A percentile compares a stretch with the other conserved stretches of the same genome.
These are phyloP conservation scores for Drosophila parvula DNA, from an alignment of 1,140 invertebrate genomes.

Conservation along the genomic window DNA sequence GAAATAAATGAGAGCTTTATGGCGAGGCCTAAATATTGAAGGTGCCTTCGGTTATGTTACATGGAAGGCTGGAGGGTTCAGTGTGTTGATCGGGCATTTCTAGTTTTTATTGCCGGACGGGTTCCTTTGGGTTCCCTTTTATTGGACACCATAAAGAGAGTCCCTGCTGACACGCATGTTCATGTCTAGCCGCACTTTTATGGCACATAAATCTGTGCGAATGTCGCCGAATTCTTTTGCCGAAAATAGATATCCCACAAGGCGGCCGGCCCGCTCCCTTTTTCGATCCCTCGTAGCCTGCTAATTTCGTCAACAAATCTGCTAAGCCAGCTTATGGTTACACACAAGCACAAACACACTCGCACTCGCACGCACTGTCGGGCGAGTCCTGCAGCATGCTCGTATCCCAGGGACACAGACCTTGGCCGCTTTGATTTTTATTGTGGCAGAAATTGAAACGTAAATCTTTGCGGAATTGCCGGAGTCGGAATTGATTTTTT, in stretches of 20 bases:
- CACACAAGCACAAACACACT: slow-evolving; percentile 24
- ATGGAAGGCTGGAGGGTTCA: neutral
- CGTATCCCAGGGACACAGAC: slow-evolving; percentile 18
- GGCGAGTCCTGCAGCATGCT: slow-evolving; percentile 7
- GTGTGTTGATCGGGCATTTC: slow-evolving; percentile 30
- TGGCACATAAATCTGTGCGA: slow-evolving; percentile 70
- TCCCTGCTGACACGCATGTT: slow-evolving; percentile 32
- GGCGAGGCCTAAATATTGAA: slow-evolving; percentile 34
- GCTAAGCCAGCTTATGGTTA: slow-evolving; percentile 50
- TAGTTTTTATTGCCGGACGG: slow-evolving; percentile 32
- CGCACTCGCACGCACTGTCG: slow-evolving; percentile 8
- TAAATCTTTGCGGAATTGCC: slow-evolving; percentile 48
- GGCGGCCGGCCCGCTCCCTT: slow-evolving; percentile 12
- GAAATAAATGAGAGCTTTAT: slow-evolving; percentile 3
- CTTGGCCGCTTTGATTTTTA: slow-evolving; percentile 40
- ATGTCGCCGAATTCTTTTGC: slow-evolving; percentile 56
- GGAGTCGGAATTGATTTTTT: slow-evolving; percentile 47
- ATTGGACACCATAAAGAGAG: slow-evolving; percentile 62
- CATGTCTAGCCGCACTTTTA: slow-evolving; percentile 67
- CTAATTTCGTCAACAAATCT: slow-evolving; percentile 60
- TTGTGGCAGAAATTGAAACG: slow-evolving; percentile 55
- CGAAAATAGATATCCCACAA: slow-evolving; percentile 48
- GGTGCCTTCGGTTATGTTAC: neutral
- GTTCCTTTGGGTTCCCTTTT: slow-evolving; percentile 34
- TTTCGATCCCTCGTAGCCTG: slow-evolving; percentile 20